phyloP scores from a whole-genome alignment of 2,888 invertebrate genomes.

The Agrochola lota region DNA sequence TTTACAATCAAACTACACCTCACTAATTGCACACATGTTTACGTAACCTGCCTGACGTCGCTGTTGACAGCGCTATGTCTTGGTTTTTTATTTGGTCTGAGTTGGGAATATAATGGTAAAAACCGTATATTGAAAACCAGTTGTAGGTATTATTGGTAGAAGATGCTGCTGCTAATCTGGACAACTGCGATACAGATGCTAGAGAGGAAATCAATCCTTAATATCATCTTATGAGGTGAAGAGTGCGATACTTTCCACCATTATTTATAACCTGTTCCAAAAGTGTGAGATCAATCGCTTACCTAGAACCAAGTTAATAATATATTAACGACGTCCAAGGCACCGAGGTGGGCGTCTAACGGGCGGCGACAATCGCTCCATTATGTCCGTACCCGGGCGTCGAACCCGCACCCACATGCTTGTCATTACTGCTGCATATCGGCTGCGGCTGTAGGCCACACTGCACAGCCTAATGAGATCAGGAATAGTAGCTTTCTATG shows the following conservation, averaged over 20 bases:
- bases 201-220: background rate
- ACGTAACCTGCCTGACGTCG: too few relatives aligned
- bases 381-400: conserved; percentile 84
- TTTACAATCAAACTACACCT: too few relatives aligned
- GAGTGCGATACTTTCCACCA: background rate
- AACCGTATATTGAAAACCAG: too few relatives aligned
- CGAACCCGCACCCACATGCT: conserved; percentile 86
- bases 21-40: too few relatives aligned
- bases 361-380: conserved; percentile 81
- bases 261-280: conserved; percentile 38
- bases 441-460: conserved; percentile 52
- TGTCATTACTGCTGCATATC: conserved; percentile 69
- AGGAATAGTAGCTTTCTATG: conserved; percentile 45
- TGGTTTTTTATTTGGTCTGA: too few relatives aligned
- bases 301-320: conserved; percentile 63
- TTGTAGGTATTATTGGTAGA: background rate
- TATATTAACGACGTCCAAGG: conserved; percentile 66
- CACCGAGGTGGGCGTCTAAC: conserved; percentile 79
- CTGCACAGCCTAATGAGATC: conserved; percentile 57
- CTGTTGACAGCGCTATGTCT: too few relatives aligned
- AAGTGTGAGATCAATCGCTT: conserved; percentile 50
- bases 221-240: background rate
- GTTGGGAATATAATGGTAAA: too few relatives aligned
- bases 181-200: too few relatives aligned
- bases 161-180: background rate